A percentile compares a stretch with the other conserved stretches of the same genome.
Conservation (phyloP, 2,113 vertebrate species). For the Terrapene triunguis region DNA sequence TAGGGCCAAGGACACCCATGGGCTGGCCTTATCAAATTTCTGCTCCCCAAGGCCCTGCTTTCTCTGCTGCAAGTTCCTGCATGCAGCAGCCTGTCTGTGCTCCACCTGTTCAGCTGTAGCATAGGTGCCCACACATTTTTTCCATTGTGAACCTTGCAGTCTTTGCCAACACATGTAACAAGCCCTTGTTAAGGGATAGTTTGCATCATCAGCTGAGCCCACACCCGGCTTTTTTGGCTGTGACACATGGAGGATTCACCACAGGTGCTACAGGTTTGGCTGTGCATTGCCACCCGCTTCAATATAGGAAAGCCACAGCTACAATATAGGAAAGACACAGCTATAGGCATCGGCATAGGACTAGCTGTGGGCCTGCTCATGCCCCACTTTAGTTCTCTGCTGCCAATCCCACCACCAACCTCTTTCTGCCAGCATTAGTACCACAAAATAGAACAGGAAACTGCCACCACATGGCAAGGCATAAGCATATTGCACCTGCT, state of each 20-base stretch:
- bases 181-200: slow-evolving; percentile 68
- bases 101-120: slow-evolving; percentile 17
- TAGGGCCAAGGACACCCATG: slow-evolving; percentile 63
- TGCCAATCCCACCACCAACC: background rate
- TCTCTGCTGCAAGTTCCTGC: slow-evolving; percentile 60
- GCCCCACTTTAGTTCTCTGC: background rate
- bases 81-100: slow-evolving; percentile 62
- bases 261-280: slow-evolving; percentile 17
- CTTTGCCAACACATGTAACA: slow-evolving; percentile 64
- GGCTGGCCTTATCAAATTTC: slow-evolving; percentile 68
- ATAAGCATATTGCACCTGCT: background rate
- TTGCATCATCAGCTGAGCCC: slow-evolving; percentile 64
- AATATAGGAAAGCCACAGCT: background rate
- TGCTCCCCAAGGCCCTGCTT: slow-evolving; percentile 74
- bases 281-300: slow-evolving; percentile 9
- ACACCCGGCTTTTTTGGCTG: slow-evolving; percentile 54
- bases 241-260: slow-evolving; percentile 30
- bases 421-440: background rate
- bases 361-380: background rate
- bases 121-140: slow-evolving; percentile 63
- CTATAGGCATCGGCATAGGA: background rate
- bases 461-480: rapidly evolving
- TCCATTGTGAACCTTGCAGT: slow-evolving; percentile 63
- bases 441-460: background rate
- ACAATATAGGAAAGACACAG: background rate